Evolutionary conservation across 2,113 vertebrate genomes (phyloP).

Genomic region (Rhabdomys dilectus): DNA sequence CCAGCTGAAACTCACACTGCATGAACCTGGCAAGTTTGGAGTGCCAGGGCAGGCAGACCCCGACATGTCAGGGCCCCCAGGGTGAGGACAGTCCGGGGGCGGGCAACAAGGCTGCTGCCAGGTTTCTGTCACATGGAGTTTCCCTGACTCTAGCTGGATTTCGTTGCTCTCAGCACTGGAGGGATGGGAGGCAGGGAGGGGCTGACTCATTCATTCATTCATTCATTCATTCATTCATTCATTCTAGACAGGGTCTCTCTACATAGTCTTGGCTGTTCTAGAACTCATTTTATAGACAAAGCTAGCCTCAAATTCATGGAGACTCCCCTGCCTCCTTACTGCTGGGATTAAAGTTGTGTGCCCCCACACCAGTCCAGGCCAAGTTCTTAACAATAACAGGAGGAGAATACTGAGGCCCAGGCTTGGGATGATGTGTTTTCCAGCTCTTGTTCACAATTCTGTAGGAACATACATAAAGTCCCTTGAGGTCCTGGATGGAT

Average conservation of each 20-base stretch:
- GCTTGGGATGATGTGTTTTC: not conserved
- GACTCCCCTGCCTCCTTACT: not conserved
- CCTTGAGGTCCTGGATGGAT: too few relatives aligned
- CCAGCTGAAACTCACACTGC: constrained; percentile 66
- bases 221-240: not conserved
- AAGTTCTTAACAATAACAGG: not conserved
- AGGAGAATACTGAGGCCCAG: constrained; percentile 35
- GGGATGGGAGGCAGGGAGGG: not conserved
- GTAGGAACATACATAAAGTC: not conserved
- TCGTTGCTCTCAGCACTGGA: fast-evolving
- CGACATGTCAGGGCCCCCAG: not conserved
- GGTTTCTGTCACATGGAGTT: constrained; percentile 35
- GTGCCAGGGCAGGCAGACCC: constrained; percentile 57
- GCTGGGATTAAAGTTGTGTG: not conserved
- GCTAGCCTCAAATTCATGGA: not conserved
- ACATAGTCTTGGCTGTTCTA: not conserved
- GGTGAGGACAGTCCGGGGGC: constrained; percentile 17
- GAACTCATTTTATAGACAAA: not conserved
- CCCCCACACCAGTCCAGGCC: not conserved
- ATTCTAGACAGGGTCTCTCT: not conserved
- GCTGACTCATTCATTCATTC: not conserved
- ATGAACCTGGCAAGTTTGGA: not conserved
- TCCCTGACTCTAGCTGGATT: not conserved
- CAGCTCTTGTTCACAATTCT: not conserved
- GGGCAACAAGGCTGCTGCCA: not conserved